phyloP scores from a whole-genome alignment of 2,113 vertebrate genomes.

The Stomatorhinus ivindoensis region DNA sequence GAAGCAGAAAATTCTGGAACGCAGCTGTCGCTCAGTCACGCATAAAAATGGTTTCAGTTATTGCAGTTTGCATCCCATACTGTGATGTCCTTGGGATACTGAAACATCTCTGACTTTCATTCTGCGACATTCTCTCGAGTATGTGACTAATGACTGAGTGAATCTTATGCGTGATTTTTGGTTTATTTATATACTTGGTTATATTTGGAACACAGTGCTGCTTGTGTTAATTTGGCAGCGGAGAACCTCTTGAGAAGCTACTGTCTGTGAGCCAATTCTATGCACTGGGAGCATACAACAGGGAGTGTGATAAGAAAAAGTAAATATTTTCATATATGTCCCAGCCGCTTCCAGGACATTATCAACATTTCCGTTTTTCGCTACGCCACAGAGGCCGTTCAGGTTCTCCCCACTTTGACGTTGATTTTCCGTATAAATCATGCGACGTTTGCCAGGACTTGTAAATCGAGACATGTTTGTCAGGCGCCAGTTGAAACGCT shows the following conservation, averaged over 20 bases:
- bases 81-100: not conserved
- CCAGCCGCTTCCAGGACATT: not conserved
- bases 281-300: not conserved
- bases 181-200: not conserved
- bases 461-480: not conserved
- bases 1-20: not conserved
- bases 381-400: constrained; percentile 20
- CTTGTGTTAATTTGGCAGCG: not conserved
- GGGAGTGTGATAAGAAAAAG: not conserved
- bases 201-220: not conserved
- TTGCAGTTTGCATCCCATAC: not conserved
- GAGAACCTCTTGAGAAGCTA: not conserved
- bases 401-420: constrained; percentile 20
- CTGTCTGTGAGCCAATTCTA: not conserved
- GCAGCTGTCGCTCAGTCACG: not conserved
- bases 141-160: not conserved
- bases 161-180: not conserved
- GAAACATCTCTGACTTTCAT: not conserved
- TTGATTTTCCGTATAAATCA: constrained; percentile 3
- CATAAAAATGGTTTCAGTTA: not conserved
- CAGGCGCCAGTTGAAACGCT: not conserved
- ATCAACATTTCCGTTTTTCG: constrained; percentile 15
- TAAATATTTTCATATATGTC: not conserved
- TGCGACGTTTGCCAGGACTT: too few relatives aligned
- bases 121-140: not conserved